Percentiles rank a stretch among this genome's conserved stretches.
These are phyloP conservation scores for Python bivittatus DNA, from an alignment of 2,113 vertebrate species.

Conservation along the genomic window DNA sequence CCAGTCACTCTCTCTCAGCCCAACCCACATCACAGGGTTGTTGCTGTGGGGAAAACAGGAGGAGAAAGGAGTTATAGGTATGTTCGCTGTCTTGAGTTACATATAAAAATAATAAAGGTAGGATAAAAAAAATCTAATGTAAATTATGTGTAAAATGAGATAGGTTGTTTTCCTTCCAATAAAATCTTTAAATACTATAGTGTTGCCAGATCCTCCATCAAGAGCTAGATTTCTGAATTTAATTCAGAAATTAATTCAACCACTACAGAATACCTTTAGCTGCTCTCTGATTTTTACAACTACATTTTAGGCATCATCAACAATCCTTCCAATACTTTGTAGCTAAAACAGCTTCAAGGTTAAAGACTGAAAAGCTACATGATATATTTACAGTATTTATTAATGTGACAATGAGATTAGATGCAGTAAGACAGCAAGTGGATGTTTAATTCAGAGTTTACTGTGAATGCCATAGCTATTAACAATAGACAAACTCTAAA, in stretches of 20 bases:
- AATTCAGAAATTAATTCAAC: too few species aligned
- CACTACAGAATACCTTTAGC: constrained; percentile 63
- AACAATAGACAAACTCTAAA: not conserved
- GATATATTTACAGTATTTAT: not conserved
- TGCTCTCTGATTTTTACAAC: constrained; percentile 24
- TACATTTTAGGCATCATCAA: not conserved
- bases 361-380: not conserved
- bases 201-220: not conserved
- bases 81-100: too few species aligned
- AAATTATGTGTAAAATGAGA: not conserved
- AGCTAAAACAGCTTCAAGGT: not conserved
- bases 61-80: too few species aligned
- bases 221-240: not conserved
- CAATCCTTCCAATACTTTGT: fast-evolving
- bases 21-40: too few species aligned
- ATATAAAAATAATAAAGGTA: too few species aligned
- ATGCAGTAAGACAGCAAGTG: not conserved
- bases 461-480: not conserved
- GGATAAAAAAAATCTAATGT: too few species aligned
- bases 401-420: not conserved
- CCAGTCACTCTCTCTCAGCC: too few species aligned
- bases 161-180: not conserved
- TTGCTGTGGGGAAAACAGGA: too few species aligned
- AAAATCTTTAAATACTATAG: not conserved
- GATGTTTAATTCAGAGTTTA: constrained; percentile 9